These are phyloP conservation scores for Euphysa ruthae DNA, from an alignment of 30 jellyfish, hydroid and myxozoan species.

Conservation along the genomic window DNA sequence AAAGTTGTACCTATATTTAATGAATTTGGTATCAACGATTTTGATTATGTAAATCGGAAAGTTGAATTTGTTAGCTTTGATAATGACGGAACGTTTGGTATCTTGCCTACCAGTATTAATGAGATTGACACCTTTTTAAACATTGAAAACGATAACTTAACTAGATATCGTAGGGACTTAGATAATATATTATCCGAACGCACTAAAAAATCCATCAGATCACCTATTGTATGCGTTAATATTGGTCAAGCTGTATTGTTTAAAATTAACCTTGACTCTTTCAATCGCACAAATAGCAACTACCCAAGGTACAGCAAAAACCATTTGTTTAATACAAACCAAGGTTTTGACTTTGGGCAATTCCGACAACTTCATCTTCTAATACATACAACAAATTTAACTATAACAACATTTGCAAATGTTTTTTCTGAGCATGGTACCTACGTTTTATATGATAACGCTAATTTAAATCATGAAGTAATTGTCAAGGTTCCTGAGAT, in stretches of 20 bases:
- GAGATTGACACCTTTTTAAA: slow-evolving; percentile 14
- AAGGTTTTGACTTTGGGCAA: slow-evolving; percentile 78
- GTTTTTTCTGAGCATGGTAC: slow-evolving; percentile 85
- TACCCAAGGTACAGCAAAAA: slow-evolving; percentile 77
- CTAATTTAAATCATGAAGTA: slow-evolving; percentile 60
- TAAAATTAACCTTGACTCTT: slow-evolving; percentile 39
- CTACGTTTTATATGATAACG: slow-evolving; percentile 86
- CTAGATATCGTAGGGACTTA: slow-evolving; percentile 51
- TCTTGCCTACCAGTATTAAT: slow-evolving; percentile 25
- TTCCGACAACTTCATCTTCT: slow-evolving; percentile 69
- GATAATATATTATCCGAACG: not conserved
- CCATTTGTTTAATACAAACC: slow-evolving; percentile 86
- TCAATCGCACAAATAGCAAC: slow-evolving; percentile 60
- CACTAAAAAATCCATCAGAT: slow-evolving; percentile 42
- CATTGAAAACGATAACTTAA: not conserved
- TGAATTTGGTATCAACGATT: slow-evolving; percentile 78
- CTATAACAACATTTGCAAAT: slow-evolving; percentile 60
- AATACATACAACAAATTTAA: slow-evolving; percentile 70
- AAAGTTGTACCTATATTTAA: not conserved
- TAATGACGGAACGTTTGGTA: slow-evolving; percentile 64
- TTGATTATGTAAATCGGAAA: slow-evolving; percentile 48
- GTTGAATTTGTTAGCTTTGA: slow-evolving; percentile 26
- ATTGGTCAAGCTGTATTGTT: slow-evolving; percentile 77
- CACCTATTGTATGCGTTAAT: slow-evolving; percentile 79
- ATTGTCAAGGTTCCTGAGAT: slow-evolving; percentile 71